phyloP scores from a whole-genome alignment of 2,113 vertebrate genomes.

The Coreoperca whiteheadi region DNA sequence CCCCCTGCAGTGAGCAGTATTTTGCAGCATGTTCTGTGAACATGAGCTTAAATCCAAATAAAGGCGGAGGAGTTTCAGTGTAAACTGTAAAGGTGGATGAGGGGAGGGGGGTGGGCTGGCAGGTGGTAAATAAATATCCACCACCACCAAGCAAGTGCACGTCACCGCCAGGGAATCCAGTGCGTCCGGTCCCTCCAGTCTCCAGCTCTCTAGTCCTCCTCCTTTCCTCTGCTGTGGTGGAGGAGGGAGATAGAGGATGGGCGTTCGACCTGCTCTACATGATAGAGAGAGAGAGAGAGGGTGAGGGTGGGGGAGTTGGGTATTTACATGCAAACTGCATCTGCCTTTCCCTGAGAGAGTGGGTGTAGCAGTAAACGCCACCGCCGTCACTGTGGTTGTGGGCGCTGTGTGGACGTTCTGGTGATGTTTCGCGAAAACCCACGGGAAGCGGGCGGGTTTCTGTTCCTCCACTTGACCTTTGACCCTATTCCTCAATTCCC shows the following conservation, averaged over 20 bases:
- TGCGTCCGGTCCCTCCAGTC: conserved; percentile 67
- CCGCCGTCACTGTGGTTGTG: too few species aligned
- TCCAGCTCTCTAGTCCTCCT: conserved; percentile 6
- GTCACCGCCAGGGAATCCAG: conserved; percentile 74
- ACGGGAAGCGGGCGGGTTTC: neutral
- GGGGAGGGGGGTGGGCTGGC: neutral
- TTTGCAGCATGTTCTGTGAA: conserved; percentile 1
- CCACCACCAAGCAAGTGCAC: neutral
- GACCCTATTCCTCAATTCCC: conserved; percentile 29
- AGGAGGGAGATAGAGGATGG: conserved; percentile 15
- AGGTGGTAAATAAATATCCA: neutral
- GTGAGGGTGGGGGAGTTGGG: neutral
- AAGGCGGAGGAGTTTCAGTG: conserved; percentile 31
- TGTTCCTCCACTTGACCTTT: conserved; percentile 48
- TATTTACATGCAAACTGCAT: conserved; percentile 72
- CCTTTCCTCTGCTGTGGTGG: neutral
- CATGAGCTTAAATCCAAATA: conserved; percentile 4
- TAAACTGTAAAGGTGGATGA: neutral
- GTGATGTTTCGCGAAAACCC: neutral
- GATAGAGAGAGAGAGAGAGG: conserved; percentile 14
- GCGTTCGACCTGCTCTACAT: conserved; percentile 63
- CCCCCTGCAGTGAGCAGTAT: neutral
- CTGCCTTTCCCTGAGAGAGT: conserved; percentile 40
- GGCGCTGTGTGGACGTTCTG: neutral
- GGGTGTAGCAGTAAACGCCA: conserved; percentile 17